Percentiles rank a stretch among this genome's conserved stretches.
These are phyloP conservation scores for Dascillus cervinus DNA, from an alignment of 2,888 invertebrate species.

Conservation along the genomic window DNA sequence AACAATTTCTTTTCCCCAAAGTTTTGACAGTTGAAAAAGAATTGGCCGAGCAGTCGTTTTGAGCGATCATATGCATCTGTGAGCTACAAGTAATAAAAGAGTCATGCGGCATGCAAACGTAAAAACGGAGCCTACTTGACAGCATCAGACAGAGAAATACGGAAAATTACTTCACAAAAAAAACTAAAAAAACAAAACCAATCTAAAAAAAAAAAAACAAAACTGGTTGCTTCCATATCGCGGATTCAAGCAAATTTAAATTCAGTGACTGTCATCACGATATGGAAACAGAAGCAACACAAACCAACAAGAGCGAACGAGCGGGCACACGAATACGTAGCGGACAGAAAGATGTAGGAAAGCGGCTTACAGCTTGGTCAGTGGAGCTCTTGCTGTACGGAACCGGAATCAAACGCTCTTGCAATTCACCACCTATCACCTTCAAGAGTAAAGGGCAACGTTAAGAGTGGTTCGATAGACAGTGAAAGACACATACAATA, in stretches of 20 bases:
- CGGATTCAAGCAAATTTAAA: constrained; percentile 3
- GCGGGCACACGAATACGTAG: constrained; percentile 42
- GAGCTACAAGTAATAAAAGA: constrained; percentile 37
- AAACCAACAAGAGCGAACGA: constrained; percentile 41
- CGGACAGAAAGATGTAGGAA: constrained; percentile 50
- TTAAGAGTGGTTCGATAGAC: constrained; percentile 61
- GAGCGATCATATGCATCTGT: constrained; percentile 45
- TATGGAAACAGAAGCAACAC: constrained; percentile 39
- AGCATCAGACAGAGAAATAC: constrained; percentile 24
- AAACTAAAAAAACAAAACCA: constrained; percentile 16
- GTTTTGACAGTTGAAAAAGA: constrained; percentile 14
- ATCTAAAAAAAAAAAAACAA: constrained; percentile 16
- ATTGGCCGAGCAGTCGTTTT: constrained; percentile 41
- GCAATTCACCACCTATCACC: constrained; percentile 99
- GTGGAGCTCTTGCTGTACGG: constrained; percentile 99
- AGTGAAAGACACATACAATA: constrained; percentile 45
- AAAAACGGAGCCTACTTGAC: constrained; percentile 14
- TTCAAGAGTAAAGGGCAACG: constrained; percentile 88
- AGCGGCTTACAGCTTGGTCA: constrained; percentile 99
- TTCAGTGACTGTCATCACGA: constrained; percentile 18
- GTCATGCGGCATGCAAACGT: constrained; percentile 37
- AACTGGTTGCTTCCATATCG: constrained; percentile 18
- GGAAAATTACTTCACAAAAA: constrained; percentile 19
- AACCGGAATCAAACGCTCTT: constrained; percentile 99
- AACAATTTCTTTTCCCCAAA: constrained; percentile 2